phyloP scores from a whole-genome alignment of 2,888 invertebrate species.

The Tyria jacobaeae region DNA sequence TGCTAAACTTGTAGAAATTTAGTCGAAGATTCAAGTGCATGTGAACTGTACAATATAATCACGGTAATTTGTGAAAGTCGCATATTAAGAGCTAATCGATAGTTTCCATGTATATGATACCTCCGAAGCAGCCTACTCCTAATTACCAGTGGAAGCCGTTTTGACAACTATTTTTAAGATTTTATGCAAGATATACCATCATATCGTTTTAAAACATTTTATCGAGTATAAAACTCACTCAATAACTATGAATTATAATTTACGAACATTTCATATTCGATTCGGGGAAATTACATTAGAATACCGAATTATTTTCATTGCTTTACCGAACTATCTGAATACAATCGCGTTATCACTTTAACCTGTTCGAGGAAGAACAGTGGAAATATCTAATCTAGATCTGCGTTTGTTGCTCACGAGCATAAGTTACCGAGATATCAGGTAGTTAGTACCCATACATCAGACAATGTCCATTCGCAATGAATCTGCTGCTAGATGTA shows the following conservation, averaged over 20 bases:
- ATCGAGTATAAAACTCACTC: not conserved
- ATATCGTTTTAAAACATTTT: not conserved
- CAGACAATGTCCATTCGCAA: constrained; percentile 74
- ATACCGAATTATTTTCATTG: constrained; percentile 15
- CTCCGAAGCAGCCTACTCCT: too few relatives aligned
- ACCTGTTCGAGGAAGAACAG: constrained; percentile 66
- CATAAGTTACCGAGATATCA: constrained; percentile 56
- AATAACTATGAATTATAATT: not conserved
- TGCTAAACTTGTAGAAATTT: constrained; percentile 40
- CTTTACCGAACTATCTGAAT: constrained; percentile 45
- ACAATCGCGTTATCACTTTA: constrained; percentile 57
- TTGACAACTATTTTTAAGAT: not conserved
- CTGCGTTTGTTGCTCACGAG: constrained; percentile 72
- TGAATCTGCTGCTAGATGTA: constrained; percentile 61
- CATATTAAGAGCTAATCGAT: constrained; percentile 16
- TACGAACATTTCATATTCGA: not conserved
- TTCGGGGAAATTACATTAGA: not conserved
- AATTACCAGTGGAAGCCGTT: not conserved
- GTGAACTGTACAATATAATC: constrained; percentile 41
- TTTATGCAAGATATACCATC: not conserved
- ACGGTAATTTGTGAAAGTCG: too few relatives aligned
- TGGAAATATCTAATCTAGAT: constrained; percentile 78
- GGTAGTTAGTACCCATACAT: constrained; percentile 55
- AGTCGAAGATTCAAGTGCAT: constrained; percentile 34
- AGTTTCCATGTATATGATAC: too few relatives aligned